Evolutionary conservation across 2,888 invertebrate genomes (phyloP), one percentile per base, ranked within the genome.

Genomic region (Hartigia nigra): DNA sequence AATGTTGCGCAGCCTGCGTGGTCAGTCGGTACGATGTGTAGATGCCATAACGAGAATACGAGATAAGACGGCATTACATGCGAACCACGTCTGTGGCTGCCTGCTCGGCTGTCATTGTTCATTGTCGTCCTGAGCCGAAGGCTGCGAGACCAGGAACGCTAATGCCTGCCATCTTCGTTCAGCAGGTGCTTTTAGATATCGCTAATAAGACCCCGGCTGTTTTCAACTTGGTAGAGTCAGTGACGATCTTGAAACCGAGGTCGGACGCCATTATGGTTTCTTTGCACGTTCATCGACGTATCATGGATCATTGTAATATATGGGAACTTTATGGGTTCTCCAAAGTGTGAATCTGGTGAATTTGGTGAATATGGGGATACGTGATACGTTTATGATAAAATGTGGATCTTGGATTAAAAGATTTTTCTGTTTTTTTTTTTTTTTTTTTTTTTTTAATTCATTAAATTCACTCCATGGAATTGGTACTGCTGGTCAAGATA

Each of bases 51-150:
- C 75, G 75, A 75, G 36, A 35, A 75, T 75, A 75, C 70, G 36
- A n/a, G 69, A 70, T 55, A 35, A 37, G 36, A 31, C 72, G 74
- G 36, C 55, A 79, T 79, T 77, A 37, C 77, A 79, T 79, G 77
- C 79, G 35, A 55, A 77, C 69, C 74, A 77, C 77, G 79, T 77
- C 70, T 75, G 69, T 11, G 55, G 55, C 55, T 55, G 55, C 55
- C 55, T 55, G 55, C 55, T 23, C 55, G 55, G 55, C 55, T 55
- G 55, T 55, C 55, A 55, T 55, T 76, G 78, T 79, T 75, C 79
- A 77, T 79, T 79, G 77, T 79, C 79, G 55, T 55, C 23, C 55
- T 5, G 55, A 23, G 23, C 55, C 55, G 55, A 55, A 55, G 55
- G 55, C 23, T 55, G 55, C 2, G 55, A 55, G 55, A 55, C 55